Evolutionary conservation across 2,888 invertebrate species (phyloP).

Genomic region (Hypselothyrea guttata): DNA sequence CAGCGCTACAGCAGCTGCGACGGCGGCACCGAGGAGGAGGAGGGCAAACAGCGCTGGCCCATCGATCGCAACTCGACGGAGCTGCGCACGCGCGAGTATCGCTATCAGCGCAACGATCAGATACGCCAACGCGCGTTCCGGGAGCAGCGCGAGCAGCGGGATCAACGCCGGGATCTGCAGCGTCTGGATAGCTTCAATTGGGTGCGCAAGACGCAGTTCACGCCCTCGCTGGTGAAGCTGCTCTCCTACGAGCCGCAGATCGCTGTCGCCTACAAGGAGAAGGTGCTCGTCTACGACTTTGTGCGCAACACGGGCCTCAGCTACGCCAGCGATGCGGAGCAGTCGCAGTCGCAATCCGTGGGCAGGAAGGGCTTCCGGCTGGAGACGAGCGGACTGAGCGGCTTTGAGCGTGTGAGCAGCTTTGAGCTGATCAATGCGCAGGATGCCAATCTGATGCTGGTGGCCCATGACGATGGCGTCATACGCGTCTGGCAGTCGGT

Average conservation of each 20-base stretch:
- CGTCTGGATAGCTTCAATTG: constrained; percentile 92
- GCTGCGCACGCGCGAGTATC: constrained; percentile 88
- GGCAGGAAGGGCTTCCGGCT: constrained; percentile 8
- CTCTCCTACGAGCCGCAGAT: constrained; percentile 95
- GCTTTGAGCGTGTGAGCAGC: constrained; percentile 87
- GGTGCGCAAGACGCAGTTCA: constrained; percentile 89
- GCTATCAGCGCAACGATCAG: constrained; percentile 87
- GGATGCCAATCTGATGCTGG: constrained; percentile 87
- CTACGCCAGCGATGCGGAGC: constrained; percentile 56
- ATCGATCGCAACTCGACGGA: constrained; percentile 81
- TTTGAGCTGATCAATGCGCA: constrained; percentile 94
- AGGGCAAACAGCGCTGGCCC: constrained; percentile 68
- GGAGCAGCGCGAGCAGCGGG: constrained; percentile 84
- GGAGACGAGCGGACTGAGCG: constrained; percentile 31
- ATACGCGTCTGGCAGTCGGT: constrained; percentile 83
- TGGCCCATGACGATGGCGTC: constrained; percentile 88
- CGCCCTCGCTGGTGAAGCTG: constrained; percentile 90
- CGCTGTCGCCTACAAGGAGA: constrained; percentile 93
- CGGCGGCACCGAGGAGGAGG: constrained; percentile 50
- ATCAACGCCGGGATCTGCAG: constrained; percentile 80
- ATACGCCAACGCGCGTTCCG: constrained; percentile 87
- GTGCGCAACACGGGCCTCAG: constrained; percentile 73
- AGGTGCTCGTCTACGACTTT: constrained; percentile 84
- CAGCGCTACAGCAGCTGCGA: constrained; percentile 74
- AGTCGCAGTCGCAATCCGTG: neutral